phyloP scores from a whole-genome alignment of 2,888 invertebrate genomes.

The Cosmia trapezina region DNA sequence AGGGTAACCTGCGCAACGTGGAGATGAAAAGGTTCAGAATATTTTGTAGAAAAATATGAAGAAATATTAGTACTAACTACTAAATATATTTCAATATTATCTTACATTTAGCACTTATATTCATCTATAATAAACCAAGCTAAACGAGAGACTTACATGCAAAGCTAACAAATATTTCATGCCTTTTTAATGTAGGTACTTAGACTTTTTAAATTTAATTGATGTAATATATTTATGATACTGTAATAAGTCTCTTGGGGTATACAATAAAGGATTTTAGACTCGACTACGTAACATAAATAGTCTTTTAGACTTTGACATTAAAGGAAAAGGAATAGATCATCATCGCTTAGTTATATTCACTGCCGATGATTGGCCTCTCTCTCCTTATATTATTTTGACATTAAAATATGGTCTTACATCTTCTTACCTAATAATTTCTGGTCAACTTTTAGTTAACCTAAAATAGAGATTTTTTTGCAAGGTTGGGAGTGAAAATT shows the following conservation, averaged over 20 bases:
- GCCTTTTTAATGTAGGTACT: constrained; percentile 56
- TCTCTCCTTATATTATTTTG: constrained; percentile 54
- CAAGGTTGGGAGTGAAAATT: constrained; percentile 48
- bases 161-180: constrained; percentile 68
- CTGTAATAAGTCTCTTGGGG: constrained; percentile 62
- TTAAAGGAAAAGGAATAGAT: constrained; percentile 49
- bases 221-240: constrained; percentile 58
- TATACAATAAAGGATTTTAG: constrained; percentile 48
- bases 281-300: constrained; percentile 43
- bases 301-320: constrained; percentile 66
- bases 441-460: constrained; percentile 64
- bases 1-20: constrained; percentile 20
- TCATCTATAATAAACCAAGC: constrained; percentile 69
- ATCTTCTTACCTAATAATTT: constrained; percentile 61
- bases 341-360: constrained; percentile 36
- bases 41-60: constrained; percentile 86
- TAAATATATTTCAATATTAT: constrained; percentile 69
- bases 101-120: constrained; percentile 73
- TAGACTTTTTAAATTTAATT: constrained; percentile 46
- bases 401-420: constrained; percentile 51
- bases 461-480: constrained; percentile 54
- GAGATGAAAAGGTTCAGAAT: constrained; percentile 63
- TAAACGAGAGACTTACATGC: constrained; percentile 66
- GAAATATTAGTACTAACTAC: constrained; percentile 82
- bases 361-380: constrained; percentile 54